Base-by-base conservation (phyloP, 2,797 vertebrate species). In the Helicolenus hilgendorfi region DNA sequence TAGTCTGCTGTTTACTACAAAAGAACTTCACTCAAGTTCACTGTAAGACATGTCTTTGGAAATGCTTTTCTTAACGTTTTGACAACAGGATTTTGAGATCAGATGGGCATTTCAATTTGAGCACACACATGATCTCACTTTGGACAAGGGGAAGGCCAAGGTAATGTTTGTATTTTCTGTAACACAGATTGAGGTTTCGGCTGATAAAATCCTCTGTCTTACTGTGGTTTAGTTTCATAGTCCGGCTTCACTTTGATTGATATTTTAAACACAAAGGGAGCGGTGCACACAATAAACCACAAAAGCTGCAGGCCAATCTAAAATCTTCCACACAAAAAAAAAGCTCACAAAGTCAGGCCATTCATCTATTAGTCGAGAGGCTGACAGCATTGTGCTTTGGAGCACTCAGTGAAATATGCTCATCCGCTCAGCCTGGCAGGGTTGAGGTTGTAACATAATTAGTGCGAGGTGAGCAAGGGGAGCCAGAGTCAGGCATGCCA, bases 361-460 rank as follows among this genome's bases (percentile, higher is more conserved):
- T 93, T 58, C 71, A 84, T 92, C 85, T 86, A 31, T 87, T 65
- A 69, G 79, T 5, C 70, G 81, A 55, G 38, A 86, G 71, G 81
- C 65, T 90, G 93, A 93, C 94, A 94, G 91, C 94, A 53, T 36
- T 91, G 87, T 84, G 90, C 91, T 88, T 84, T 62, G 71, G 87
- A 81, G 87, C 78, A 77, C 87, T 89, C 84, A 55, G 83, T 87
- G 87, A 94, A 91, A 95, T 90, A 87, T 90, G 67, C 79, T 86
- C 69, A 77, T 81, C 72, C 36, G 59, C 72, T 86, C 65, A 74
- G 53, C 72, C 71, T 78, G 64, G 33, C 70, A 72, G 86, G 75
- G 82, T 69, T 76, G 68, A 92, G 63, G 82, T 83, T 71, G 56
- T 83, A 87, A 92, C 65, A 68, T n/a, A 84, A 88, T 95, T 92